Evolutionary conservation across 2,113 vertebrate species (phyloP).

Genomic region (Centropus unirufus): DNA sequence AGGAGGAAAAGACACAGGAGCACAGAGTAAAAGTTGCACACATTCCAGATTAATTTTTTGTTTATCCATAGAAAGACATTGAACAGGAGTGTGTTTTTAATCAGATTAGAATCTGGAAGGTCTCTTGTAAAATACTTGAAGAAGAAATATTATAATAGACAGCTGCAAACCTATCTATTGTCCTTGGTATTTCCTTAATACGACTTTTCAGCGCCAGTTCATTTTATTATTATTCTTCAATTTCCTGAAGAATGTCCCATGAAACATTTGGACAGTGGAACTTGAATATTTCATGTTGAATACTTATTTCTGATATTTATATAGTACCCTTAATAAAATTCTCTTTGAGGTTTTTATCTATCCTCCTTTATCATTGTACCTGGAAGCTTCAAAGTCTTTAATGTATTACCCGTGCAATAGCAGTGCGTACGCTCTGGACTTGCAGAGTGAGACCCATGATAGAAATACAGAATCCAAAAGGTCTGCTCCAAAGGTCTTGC

Average conservation of each 20-base stretch:
- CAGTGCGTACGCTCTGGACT: neutral
- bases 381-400: constrained; percentile 34
- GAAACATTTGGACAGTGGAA: neutral
- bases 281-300: neutral
- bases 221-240: neutral
- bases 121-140: neutral
- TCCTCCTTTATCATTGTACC: constrained; percentile 4
- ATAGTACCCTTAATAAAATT: constrained; percentile 28
- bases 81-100: neutral
- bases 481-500: neutral
- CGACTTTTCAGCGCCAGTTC: neutral
- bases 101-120: neutral
- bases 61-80: neutral
- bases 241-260: neutral
- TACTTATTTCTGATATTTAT: constrained; percentile 21
- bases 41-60: neutral
- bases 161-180: neutral
- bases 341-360: constrained; percentile 31
- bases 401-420: constrained; percentile 40
- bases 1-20: neutral
- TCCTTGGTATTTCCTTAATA: constrained; percentile 2
- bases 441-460: neutral
- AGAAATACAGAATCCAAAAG: neutral
- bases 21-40: neutral
- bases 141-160: neutral